phyloP scores from a whole-genome alignment of 2,113 vertebrate genomes.

The Heptranchias perlo region DNA sequence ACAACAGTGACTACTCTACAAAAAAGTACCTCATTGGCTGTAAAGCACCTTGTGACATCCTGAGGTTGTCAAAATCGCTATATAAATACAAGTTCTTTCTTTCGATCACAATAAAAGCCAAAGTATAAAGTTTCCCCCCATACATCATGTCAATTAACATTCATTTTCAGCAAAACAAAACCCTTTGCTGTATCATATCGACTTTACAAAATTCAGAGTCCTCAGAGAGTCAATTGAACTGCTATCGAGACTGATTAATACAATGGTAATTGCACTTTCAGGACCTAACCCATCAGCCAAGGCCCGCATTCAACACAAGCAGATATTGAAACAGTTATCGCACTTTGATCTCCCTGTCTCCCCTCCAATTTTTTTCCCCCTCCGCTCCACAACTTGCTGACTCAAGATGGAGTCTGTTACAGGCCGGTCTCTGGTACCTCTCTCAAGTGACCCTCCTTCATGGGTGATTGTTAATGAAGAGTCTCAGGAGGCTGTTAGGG shows the following conservation, averaged over 20 bases:
- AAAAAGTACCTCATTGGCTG: no score
- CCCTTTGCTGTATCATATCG: neutral
- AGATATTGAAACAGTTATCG: neutral
- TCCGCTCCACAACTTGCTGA: neutral
- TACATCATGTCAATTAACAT: neutral
- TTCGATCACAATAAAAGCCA: neutral
- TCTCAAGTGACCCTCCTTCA: neutral
- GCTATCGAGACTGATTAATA: neutral
- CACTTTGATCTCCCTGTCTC: neutral
- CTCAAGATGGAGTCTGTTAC: neutral
- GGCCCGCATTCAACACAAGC: neutral
- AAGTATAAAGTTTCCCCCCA: neutral
- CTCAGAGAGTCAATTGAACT: neutral
- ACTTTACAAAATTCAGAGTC: neutral
- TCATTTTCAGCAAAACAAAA: neutral
- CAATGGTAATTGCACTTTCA: neutral
- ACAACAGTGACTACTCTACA: no score
- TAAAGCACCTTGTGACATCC: no score
- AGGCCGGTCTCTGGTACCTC: no score
- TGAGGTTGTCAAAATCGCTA: no score
- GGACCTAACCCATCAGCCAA: neutral
- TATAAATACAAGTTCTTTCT: no score
- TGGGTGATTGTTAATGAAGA: neutral
- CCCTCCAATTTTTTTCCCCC: neutral
- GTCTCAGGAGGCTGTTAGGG: neutral